Conservation (phyloP, 2,888 invertebrate species). For the Eupithecia centaureata region DNA sequence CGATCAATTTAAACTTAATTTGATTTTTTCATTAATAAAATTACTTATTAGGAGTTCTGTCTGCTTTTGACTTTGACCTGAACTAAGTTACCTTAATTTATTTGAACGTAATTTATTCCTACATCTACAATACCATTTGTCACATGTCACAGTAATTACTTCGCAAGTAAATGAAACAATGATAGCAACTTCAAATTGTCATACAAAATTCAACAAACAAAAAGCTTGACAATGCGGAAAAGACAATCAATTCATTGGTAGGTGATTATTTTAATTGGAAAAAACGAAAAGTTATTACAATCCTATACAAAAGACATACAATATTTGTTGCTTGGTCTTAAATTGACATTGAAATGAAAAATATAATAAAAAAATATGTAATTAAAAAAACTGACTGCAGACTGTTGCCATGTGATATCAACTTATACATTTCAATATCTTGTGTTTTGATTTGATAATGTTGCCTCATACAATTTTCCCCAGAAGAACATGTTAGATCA, state of each 20-base stretch:
- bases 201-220: background rate
- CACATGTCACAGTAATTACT: conserved; percentile 63
- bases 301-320: background rate
- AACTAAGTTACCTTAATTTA: conserved; percentile 25
- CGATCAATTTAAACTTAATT: too few relatives aligned
- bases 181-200: background rate
- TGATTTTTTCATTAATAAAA: background rate
- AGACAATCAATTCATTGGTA: conserved; percentile 23
- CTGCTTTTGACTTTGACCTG: conserved; percentile 30
- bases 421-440: too few relatives aligned
- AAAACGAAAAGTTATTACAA: background rate
- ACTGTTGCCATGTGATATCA: too few relatives aligned
- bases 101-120: conserved; percentile 58
- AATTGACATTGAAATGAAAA: too few relatives aligned
- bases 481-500: background rate
- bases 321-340: background rate
- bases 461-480: background rate
- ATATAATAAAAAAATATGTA: too few relatives aligned
- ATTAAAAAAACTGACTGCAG: too few relatives aligned
- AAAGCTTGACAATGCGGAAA: conserved; percentile 34
- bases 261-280: conserved; percentile 20
- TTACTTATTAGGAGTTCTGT: background rate
- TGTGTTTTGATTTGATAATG: background rate
- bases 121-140: conserved; percentile 53
- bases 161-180: conserved; percentile 54